Base-by-base conservation (phyloP, 2,113 vertebrate genomes). In the Toxostoma redivivum region DNA sequence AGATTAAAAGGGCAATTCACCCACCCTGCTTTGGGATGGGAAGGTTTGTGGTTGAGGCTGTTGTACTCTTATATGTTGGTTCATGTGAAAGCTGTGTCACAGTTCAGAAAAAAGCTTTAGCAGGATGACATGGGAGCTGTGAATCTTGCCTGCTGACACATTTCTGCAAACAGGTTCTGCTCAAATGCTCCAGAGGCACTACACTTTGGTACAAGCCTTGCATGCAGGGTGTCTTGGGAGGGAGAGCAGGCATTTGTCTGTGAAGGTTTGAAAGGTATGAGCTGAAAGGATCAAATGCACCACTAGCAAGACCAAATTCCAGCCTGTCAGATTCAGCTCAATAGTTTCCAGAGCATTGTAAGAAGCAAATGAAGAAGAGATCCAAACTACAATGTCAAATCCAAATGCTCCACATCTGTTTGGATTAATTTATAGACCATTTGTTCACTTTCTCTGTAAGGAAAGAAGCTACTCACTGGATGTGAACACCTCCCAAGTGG, bases 91-190 rank as follows among this genome's bases (percentile, higher is more conserved):
- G 60, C 30, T 54, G 47, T 91, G 76, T 57, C 71, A 73, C 71
- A 76, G 45, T 45, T 94, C 74, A 73, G 71, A 69, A 86, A 57
- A 40, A 14, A 86, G 21, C 38, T 94, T 80, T 65, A 38, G 28
- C 0, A 2, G 85, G 31, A 53, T 61, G 72, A 48, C 0, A 5
- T 28, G 30, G 47, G 45, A 53, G 54, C 79, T 80, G 57, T 82
- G 70, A 30, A 30, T 93, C 79, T 90, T 69, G 53, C 54, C 79
- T 80, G 74, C 85, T 94, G 94, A 80, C 53, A 82, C 40, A 37
- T 83, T 77, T 77, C 82, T 93, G 74, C 70, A 81, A 67, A 76
- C 35, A 48, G n/a, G 35, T 64, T 92, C 84, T 81, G 92, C 78
- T 79, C 69, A 94, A 76, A 79, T 69, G 66, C 74, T 88, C 66